Evolutionary conservation across 2,888 invertebrate species (phyloP).

Genomic region (Eutolmus rufibarbis): DNA sequence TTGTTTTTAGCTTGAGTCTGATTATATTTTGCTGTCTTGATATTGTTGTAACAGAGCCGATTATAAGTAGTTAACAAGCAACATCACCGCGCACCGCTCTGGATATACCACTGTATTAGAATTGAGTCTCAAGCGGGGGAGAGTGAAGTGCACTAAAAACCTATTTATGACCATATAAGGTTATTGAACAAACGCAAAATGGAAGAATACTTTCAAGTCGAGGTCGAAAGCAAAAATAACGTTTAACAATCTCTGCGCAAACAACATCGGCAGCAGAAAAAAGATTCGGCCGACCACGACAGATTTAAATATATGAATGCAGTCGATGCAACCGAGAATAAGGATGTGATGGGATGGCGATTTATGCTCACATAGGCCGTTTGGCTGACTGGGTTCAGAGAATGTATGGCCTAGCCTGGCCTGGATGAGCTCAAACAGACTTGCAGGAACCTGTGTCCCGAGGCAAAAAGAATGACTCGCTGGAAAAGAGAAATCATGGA

Average conservation of each 20-base stretch:
- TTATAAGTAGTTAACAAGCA: background rate
- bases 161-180: constrained; percentile 15
- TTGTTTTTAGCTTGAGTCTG: background rate
- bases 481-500: constrained; percentile 25
- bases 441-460: background rate
- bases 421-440: background rate
- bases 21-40: background rate
- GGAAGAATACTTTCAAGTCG: constrained; percentile 16
- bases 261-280: background rate
- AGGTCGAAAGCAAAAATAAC: constrained; percentile 26
- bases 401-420: background rate
- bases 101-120: background rate
- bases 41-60: background rate
- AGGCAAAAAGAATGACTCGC: background rate
- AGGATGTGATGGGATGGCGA: constrained; percentile 5
- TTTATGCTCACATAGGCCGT: background rate
- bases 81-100: background rate
- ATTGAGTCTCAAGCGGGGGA: background rate
- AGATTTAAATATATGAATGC: constrained; percentile 24
- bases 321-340: background rate
- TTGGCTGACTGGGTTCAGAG: background rate
- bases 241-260: constrained; percentile 22
- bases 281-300: background rate
- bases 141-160: constrained; percentile 11
- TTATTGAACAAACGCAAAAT: constrained; percentile 30